A percentile compares a stretch with the other conserved stretches of the same genome.
Evolutionary conservation across 64 coral and sea anemone genomes (phyloP).

Genomic region (Montipora sp.): DNA sequence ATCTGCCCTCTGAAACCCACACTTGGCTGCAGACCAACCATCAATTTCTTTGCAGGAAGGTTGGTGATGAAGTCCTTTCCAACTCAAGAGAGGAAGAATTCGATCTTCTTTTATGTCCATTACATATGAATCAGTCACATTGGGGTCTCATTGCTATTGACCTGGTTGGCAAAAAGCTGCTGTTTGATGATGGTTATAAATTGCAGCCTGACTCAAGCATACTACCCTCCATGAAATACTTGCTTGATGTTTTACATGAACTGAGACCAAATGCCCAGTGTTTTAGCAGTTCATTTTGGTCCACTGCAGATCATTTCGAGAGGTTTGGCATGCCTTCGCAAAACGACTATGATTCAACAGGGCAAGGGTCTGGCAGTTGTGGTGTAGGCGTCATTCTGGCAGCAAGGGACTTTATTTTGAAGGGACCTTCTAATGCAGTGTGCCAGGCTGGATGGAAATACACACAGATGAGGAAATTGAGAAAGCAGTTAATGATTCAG

Average conservation of each 20-base stretch:
- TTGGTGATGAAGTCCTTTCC: neutral
- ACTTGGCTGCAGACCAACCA: neutral
- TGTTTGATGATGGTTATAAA: constrained; percentile 30
- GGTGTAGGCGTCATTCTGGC: constrained; percentile 51
- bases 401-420: constrained; percentile 8
- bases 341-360: neutral
- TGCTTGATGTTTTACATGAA: constrained; percentile 42
- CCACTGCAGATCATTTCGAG: neutral
- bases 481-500: no score
- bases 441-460: no score
- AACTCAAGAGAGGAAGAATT: neutral
- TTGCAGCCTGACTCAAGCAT: neutral
- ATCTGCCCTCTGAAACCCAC: neutral
- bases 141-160: neutral
- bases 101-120: neutral
- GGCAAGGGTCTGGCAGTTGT: constrained; percentile 47
- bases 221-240: neutral
- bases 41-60: neutral
- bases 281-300: constrained; percentile 5
- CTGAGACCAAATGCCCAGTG: neutral
- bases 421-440: no score
- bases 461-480: no score
- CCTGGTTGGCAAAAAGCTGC: neutral
- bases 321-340: constrained; percentile 57
- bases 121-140: constrained; percentile 7